Evolutionary conservation across 2,113 vertebrate species (phyloP).

Genomic region (Scomber colias): DNA sequence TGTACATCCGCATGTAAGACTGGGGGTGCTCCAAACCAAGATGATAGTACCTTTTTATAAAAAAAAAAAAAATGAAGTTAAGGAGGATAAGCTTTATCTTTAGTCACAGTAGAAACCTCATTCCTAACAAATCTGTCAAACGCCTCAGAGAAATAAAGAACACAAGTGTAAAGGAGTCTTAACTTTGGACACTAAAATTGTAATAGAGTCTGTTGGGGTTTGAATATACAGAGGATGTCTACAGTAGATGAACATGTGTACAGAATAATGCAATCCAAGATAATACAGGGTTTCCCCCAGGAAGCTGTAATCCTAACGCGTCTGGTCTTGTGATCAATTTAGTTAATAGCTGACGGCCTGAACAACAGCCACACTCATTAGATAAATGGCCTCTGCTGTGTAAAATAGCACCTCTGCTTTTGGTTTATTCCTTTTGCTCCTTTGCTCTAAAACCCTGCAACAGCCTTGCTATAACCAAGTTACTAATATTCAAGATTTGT

Average conservation of each 20-base stretch:
- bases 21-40: not conserved
- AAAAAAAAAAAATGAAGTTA: not conserved
- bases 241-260: constrained; percentile 15
- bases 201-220: not conserved
- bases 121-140: constrained; percentile 24
- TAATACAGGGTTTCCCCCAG: constrained; percentile 21
- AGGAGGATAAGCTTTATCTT: constrained; percentile 17
- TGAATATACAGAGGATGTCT: constrained; percentile 13
- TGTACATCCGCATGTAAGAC: not conserved
- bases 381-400: not conserved
- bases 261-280: constrained; percentile 24
- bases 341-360: not conserved
- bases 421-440: not conserved
- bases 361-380: constrained; percentile 12
- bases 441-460: not conserved
- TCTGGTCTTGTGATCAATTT: constrained; percentile 19
- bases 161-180: not conserved
- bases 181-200: constrained; percentile 1
- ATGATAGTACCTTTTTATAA: too few species aligned
- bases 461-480: not conserved
- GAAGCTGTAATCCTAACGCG: not conserved
- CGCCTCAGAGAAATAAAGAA: constrained; percentile 1
- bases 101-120: not conserved
- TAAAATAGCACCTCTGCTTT: not conserved
- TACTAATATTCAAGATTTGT: not conserved